Conservation (phyloP, 2,888 invertebrate species). For the Drosophila meridiana region DNA sequence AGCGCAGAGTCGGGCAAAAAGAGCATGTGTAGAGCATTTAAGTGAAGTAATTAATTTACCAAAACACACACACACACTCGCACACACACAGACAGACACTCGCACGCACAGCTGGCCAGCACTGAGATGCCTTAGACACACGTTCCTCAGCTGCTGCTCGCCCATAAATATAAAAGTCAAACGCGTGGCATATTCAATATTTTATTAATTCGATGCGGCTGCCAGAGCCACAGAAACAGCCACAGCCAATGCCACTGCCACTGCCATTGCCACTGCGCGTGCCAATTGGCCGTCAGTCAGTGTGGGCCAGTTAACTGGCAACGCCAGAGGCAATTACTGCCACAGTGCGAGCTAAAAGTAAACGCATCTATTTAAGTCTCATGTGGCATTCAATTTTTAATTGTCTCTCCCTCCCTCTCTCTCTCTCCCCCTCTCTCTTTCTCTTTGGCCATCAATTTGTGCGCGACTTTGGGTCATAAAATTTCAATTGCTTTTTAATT, state of each 20-base stretch:
- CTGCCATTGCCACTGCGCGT: conserved; percentile 38
- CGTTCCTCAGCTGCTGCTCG: conserved; percentile 28
- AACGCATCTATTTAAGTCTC: conserved; percentile 55
- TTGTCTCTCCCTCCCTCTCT: conserved; percentile 39
- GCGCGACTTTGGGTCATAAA: conserved; percentile 67
- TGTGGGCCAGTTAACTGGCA: conserved; percentile 47
- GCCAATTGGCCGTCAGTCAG: conserved; percentile 64
- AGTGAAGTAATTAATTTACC: conserved; percentile 77
- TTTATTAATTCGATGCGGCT: conserved; percentile 60
- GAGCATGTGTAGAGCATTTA: conserved; percentile 54
- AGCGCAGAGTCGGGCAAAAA: conserved; percentile 22
- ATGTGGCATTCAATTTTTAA: conserved; percentile 73
- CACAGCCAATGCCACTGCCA: background rate
- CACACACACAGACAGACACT: background rate
- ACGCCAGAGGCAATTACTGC: conserved; percentile 49
- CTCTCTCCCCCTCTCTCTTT: background rate
- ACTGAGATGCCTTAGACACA: conserved; percentile 23
- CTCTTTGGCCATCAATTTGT: conserved; percentile 62
- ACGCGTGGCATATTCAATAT: conserved; percentile 72
- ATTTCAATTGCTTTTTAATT: conserved; percentile 79
- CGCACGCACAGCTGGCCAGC: conserved; percentile 2
- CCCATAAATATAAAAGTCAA: conserved; percentile 64
- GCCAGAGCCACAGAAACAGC: background rate
- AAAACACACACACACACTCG: conserved; percentile 32
- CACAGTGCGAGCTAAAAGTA: conserved; percentile 37